Evolutionary conservation across 2,888 invertebrate genomes (phyloP).

Genomic region (Ichneumoninae sp.): DNA sequence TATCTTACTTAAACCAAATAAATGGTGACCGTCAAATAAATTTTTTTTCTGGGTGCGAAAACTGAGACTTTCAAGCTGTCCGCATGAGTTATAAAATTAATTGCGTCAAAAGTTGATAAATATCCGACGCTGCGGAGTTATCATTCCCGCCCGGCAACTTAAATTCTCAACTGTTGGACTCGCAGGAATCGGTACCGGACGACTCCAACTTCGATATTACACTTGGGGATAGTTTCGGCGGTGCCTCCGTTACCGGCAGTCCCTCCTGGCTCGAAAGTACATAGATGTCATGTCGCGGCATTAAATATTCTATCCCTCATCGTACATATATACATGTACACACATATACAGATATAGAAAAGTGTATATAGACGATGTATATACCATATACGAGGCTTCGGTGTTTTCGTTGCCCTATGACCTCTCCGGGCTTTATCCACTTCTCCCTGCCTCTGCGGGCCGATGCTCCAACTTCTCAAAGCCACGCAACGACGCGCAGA

Average conservation of each 20-base stretch:
- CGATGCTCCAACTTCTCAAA: slow-evolving; percentile 52
- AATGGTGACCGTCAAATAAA: no score
- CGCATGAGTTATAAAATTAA: background rate
- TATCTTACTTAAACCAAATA: no score
- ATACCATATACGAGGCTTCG: background rate
- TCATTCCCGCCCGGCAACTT: background rate
- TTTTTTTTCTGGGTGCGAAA: no score
- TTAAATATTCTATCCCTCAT: slow-evolving; percentile 30
- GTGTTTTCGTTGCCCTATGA: slow-evolving; percentile 59
- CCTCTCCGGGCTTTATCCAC: slow-evolving; percentile 62
- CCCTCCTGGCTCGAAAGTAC: slow-evolving; percentile 3
- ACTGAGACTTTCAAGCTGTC: background rate
- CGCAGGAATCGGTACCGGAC: slow-evolving; percentile 42
- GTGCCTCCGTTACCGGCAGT: slow-evolving; percentile 56
- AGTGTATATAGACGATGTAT: background rate
- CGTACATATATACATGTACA: background rate
- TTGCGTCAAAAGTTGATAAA: background rate
- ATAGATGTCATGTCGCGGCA: background rate
- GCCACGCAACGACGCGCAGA: slow-evolving; percentile 66
- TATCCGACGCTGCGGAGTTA: background rate
- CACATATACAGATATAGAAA: background rate
- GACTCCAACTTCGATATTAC: slow-evolving; percentile 44
- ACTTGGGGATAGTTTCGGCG: slow-evolving; percentile 42
- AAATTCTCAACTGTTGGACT: slow-evolving; percentile 44
- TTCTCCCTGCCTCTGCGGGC: slow-evolving; percentile 28